These are phyloP conservation scores for Aleiodes sp. DNA, from an alignment of 1,140 invertebrate genomes.

Conservation along the genomic window DNA sequence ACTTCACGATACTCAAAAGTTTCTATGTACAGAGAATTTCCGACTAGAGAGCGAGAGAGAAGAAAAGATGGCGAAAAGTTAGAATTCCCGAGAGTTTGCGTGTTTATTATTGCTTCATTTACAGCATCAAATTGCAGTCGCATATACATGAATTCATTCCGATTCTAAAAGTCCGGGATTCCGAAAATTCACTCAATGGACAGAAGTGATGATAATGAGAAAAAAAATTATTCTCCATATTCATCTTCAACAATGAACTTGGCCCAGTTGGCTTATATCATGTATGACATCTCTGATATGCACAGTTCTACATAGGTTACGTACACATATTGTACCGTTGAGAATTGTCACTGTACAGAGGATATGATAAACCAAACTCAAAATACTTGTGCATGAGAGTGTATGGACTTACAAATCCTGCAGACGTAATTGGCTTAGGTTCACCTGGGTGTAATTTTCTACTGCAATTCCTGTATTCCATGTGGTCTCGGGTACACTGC, in stretches of 20 bases:
- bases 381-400: neutral
- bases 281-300: conserved; percentile 18
- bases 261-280: neutral
- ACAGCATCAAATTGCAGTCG: too few relatives aligned
- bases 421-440: conserved; percentile 19
- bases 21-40: too few relatives aligned
- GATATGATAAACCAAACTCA: neutral
- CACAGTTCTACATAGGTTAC: neutral
- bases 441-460: conserved; percentile 23
- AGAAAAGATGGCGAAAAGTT: too few relatives aligned
- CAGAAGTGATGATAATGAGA: too few relatives aligned
- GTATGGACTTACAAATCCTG: conserved; percentile 21
- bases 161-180: too few relatives aligned
- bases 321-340: conserved; percentile 11
- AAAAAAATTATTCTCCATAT: neutral
- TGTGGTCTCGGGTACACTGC: neutral
- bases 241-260: neutral
- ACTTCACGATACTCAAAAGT: neutral
- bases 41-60: too few relatives aligned
- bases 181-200: too few relatives aligned
- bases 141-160: too few relatives aligned
- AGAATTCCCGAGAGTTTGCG: too few relatives aligned
- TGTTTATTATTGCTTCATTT: too few relatives aligned
- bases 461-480: neutral
- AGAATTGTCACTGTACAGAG: conserved; percentile 12